phyloP scores from a whole-genome alignment of 1,140 invertebrate species.

The Plutomurus gul region DNA sequence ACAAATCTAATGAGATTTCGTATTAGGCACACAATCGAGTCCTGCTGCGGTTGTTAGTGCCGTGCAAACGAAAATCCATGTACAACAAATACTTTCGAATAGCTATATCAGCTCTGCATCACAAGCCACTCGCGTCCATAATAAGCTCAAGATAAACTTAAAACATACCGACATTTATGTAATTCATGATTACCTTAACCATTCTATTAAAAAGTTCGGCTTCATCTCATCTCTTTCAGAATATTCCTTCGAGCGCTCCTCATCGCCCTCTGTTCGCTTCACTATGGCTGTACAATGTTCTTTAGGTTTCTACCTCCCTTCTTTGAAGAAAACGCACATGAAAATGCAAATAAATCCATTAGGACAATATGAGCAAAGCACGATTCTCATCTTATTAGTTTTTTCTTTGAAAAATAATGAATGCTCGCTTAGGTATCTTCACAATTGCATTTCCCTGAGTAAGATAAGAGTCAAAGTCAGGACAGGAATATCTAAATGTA shows the following conservation, averaged over 20 bases:
- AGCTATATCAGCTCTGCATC: not conserved
- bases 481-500: no score
- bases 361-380: constrained; percentile 35
- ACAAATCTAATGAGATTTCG: no score
- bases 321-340: constrained; percentile 12
- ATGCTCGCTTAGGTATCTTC: not conserved
- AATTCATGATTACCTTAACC: constrained; percentile 24
- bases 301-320: not conserved
- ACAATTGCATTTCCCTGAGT: constrained; percentile 14
- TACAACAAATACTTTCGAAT: not conserved
- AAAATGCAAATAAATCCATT: constrained; percentile 43
- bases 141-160: constrained; percentile 20
- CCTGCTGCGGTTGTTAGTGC: no score
- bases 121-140: constrained; percentile 4
- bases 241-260: constrained; percentile 6
- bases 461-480: constrained; percentile 26
- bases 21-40: no score
- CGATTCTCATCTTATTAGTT: constrained; percentile 37
- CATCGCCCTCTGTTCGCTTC: not conserved
- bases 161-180: constrained; percentile 24
- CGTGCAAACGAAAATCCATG: not conserved
- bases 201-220: constrained; percentile 27
- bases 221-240: constrained; percentile 23
- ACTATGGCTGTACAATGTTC: not conserved
- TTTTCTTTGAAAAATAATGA: constrained; percentile 29